A percentile compares a stretch with the other conserved stretches of the same genome.
Conservation (phyloP, 2,797 vertebrate genomes). For the Scyliorhinus canicula region DNA sequence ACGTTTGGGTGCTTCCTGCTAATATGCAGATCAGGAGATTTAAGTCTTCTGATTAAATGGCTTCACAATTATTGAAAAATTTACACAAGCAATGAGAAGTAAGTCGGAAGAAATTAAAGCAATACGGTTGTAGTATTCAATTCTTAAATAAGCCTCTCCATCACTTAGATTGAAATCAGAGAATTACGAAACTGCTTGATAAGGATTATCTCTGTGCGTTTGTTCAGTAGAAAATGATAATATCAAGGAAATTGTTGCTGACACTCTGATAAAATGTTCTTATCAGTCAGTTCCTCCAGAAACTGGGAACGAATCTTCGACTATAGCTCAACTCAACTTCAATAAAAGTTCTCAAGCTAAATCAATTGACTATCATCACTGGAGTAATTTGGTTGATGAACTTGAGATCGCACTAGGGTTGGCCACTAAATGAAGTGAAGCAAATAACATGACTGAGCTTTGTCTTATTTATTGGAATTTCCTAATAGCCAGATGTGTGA, state of each 20-base stretch:
- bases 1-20: background rate
- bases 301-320: background rate
- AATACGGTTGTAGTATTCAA: background rate
- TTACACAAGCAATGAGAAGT: background rate
- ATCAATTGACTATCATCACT: background rate
- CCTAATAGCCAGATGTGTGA: background rate
- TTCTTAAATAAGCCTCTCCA: background rate
- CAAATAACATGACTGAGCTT: background rate
- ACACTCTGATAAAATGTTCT: background rate
- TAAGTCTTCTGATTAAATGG: background rate
- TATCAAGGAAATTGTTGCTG: background rate
- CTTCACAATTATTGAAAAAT: background rate
- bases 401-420: background rate
- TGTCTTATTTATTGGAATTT: background rate
- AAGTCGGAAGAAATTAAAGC: background rate
- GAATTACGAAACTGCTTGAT: background rate
- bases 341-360: background rate
- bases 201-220: background rate
- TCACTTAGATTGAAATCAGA: background rate
- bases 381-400: background rate
- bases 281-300: background rate
- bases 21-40: background rate
- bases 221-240: background rate
- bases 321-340: no score
- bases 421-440: background rate